Evolutionary conservation across 2,888 invertebrate species (phyloP).

Genomic region (Crioceris asparagi): DNA sequence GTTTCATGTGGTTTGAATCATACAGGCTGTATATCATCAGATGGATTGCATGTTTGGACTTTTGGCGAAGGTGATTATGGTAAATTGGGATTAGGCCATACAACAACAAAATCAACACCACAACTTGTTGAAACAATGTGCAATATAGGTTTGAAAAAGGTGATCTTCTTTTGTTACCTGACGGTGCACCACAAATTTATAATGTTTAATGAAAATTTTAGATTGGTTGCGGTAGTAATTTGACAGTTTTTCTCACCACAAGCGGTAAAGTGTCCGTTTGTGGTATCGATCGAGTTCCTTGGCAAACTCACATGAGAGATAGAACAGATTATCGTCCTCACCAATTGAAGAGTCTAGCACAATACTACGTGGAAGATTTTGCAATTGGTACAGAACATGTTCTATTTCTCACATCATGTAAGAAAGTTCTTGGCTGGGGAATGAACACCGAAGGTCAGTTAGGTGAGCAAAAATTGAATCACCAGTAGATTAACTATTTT

Average conservation of each 20-base stretch:
- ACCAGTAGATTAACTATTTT: too few species aligned
- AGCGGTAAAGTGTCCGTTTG: slow-evolving; percentile 50
- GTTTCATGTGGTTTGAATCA: slow-evolving; percentile 54
- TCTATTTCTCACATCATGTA: slow-evolving; percentile 44
- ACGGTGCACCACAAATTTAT: too few species aligned
- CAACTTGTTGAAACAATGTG: slow-evolving; percentile 45
- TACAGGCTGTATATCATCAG: slow-evolving; percentile 47
- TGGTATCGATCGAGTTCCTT: slow-evolving; percentile 49
- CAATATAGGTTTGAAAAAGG: slow-evolving; percentile 45
- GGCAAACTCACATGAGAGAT: slow-evolving; percentile 42
- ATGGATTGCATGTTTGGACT: slow-evolving; percentile 49
- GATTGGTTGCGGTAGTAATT: slow-evolving; percentile 51
- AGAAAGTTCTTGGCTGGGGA: slow-evolving; percentile 53
- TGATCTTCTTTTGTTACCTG: slow-evolving; percentile 5
- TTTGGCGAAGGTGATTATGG: slow-evolving; percentile 58
- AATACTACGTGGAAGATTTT: slow-evolving; percentile 45
- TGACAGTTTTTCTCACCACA: slow-evolving; percentile 50
- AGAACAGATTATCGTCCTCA: slow-evolving; percentile 44
- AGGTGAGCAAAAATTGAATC: too few species aligned
- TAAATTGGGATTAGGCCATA: slow-evolving; percentile 42
- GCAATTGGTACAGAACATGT: slow-evolving; percentile 52
- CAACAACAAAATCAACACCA: slow-evolving; percentile 39
- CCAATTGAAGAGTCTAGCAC: slow-evolving; percentile 39
- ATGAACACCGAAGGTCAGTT: slow-evolving; percentile 52
- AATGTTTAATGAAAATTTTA: too few species aligned